phyloP scores from a whole-genome alignment of 2,888 invertebrate species.

The Chloroclystis v-ata region DNA sequence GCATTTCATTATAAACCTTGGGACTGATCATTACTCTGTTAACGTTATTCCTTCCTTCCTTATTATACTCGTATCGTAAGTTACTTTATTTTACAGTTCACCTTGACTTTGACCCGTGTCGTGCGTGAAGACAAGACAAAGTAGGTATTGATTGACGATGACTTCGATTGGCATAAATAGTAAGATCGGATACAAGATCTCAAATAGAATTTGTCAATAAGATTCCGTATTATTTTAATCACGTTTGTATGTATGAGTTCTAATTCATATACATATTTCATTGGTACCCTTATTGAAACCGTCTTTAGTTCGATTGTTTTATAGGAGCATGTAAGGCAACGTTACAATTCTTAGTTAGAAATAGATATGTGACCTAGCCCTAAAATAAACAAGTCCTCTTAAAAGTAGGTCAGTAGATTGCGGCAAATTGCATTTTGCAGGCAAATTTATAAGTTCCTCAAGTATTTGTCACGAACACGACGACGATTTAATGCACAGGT shows the following conservation, averaged over 20 bases:
- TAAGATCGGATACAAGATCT: slow-evolving; percentile 11
- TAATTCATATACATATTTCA: no score
- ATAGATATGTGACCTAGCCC: neutral
- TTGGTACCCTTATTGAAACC: no score
- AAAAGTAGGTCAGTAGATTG: slow-evolving; percentile 43
- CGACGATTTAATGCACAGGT: no score
- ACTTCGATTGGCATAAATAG: slow-evolving; percentile 14
- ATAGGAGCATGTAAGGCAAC: no score
- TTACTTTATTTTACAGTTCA: slow-evolving; percentile 13
- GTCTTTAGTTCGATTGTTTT: no score
- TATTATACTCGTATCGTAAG: slow-evolving; percentile 1
- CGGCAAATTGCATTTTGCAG: slow-evolving; percentile 29
- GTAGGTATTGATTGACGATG: slow-evolving; percentile 10
- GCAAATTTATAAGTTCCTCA: slow-evolving; percentile 9
- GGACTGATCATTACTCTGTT: neutral
- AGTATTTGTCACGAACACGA: no score
- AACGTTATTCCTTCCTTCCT: slow-evolving; percentile 2
- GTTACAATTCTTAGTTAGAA: neutral
- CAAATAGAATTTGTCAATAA: slow-evolving; percentile 16
- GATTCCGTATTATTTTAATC: no score
- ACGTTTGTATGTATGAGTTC: no score
- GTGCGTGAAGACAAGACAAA: slow-evolving; percentile 18
- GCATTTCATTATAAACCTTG: slow-evolving; percentile 3
- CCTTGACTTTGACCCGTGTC: slow-evolving; percentile 27
- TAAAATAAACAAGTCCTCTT: slow-evolving; percentile 20